Evolutionary conservation across 2,888 invertebrate genomes (phyloP).

Genomic region (Euproctis similis): DNA sequence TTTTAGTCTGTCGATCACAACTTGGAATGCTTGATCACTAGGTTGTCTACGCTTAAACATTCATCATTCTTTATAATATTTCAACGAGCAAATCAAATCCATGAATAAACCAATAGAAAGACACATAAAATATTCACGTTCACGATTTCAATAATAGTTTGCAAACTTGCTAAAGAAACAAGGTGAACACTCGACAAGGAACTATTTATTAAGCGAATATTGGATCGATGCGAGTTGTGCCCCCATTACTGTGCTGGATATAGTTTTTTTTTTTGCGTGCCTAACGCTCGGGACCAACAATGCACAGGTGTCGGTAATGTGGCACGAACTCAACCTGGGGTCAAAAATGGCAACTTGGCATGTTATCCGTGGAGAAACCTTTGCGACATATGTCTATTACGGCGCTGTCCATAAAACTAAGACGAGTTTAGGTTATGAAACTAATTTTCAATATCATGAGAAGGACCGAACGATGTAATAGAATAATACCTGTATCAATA

Average conservation of each 20-base stretch:
- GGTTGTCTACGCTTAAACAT: no score
- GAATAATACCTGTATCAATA: no score
- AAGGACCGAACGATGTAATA: no score
- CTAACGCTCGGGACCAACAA: conserved; percentile 47
- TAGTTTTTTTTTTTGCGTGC: conserved; percentile 41
- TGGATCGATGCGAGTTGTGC: conserved; percentile 39
- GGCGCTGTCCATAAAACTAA: background rate
- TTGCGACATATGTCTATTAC: conserved; percentile 6
- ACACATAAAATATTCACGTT: conserved; percentile 44
- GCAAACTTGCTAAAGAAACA: conserved; percentile 46
- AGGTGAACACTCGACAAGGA: conserved; percentile 46
- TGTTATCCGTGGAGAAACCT: conserved; percentile 18
- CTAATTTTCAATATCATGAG: no score
- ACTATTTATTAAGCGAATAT: conserved; percentile 69
- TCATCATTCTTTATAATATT: no score
- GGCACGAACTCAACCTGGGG: conserved; percentile 49
- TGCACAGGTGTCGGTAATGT: conserved; percentile 65
- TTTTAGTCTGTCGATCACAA: no score
- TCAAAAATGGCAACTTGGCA: conserved; percentile 34
- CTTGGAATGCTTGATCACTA: no score
- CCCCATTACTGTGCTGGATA: conserved; percentile 50
- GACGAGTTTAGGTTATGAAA: no score
- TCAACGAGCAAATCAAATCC: conserved; percentile 7
- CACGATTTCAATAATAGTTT: conserved; percentile 55
- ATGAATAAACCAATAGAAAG: conserved; percentile 16